Evolutionary conservation across 2,797 vertebrate species (phyloP).

Genomic region (Sylvilagus floridanus): DNA sequence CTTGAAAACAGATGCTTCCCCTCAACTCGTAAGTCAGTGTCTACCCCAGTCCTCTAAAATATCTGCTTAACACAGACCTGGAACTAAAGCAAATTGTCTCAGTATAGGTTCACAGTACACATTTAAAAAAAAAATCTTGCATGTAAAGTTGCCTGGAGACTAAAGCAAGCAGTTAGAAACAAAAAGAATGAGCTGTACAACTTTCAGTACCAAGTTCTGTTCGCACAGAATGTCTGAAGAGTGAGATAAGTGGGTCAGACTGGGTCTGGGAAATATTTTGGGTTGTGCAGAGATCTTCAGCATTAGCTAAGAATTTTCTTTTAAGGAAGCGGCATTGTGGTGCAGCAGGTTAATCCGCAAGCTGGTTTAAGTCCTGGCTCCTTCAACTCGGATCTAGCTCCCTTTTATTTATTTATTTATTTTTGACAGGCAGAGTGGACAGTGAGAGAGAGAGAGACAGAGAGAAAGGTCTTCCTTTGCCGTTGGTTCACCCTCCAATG

Average conservation of each 20-base stretch:
- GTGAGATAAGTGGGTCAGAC: background rate
- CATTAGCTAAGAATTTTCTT: background rate
- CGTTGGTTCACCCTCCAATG: no score
- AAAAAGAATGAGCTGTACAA: slow-evolving; percentile 22
- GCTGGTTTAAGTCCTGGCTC: no score
- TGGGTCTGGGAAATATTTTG: background rate
- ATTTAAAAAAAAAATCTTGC: background rate
- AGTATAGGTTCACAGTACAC: background rate
- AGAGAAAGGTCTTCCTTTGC: no score
- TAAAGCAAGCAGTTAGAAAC: slow-evolving; percentile 4
- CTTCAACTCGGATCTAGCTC: no score
- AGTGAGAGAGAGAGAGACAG: no score
- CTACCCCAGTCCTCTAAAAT: background rate
- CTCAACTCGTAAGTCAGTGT: slow-evolving; percentile 18
- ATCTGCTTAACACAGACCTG: background rate
- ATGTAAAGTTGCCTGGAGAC: background rate
- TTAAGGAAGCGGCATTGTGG: no score
- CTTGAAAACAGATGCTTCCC: slow-evolving; percentile 5
- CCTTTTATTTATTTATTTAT: no score
- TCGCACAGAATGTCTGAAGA: background rate
- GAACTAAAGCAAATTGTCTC: slow-evolving; percentile 37
- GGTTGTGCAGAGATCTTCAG: background rate
- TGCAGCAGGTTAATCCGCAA: no score
- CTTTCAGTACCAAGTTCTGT: slow-evolving; percentile 52
- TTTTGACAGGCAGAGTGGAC: no score